Evolutionary conservation across 2,888 invertebrate species (phyloP).

Genomic region (Coleophora deauratella): DNA sequence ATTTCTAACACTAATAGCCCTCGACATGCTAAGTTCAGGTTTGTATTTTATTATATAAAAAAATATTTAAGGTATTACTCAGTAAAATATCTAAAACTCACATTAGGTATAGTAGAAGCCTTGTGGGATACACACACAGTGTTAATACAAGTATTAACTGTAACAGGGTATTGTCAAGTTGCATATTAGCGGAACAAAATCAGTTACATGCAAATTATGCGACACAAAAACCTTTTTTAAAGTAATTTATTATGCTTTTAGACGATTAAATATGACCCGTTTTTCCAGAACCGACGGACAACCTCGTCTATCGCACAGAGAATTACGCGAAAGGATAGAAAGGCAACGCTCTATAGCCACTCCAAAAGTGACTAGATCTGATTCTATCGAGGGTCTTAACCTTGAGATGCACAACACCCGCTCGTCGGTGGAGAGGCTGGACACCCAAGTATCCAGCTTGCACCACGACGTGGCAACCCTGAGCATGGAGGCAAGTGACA

Average conservation of each 20-base stretch:
- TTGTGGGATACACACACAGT: too few relatives aligned
- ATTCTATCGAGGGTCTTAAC: slow-evolving; percentile 77
- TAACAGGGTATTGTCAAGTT: too few relatives aligned
- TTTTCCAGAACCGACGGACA: slow-evolving; percentile 48
- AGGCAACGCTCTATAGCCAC: slow-evolving; percentile 77
- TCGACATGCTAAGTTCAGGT: slow-evolving; percentile 78
- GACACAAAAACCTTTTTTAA: too few relatives aligned
- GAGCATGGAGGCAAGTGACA: slow-evolving; percentile 80
- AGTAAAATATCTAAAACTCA: too few relatives aligned
- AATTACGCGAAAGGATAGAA: slow-evolving; percentile 78
- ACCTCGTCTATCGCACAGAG: slow-evolving; percentile 52
- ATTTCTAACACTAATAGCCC: slow-evolving; percentile 78
- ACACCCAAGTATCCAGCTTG: slow-evolving; percentile 85
- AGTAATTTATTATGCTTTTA: too few relatives aligned
- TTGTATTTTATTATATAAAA: neutral
- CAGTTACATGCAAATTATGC: too few relatives aligned
- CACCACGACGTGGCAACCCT: slow-evolving; percentile 91
- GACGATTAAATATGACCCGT: neutral
- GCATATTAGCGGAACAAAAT: too few relatives aligned
- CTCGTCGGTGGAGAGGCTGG: slow-evolving; percentile 81
- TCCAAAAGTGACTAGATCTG: slow-evolving; percentile 67
- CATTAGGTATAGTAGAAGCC: too few relatives aligned
- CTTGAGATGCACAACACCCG: slow-evolving; percentile 69
- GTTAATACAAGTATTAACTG: too few relatives aligned
- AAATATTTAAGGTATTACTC: too few relatives aligned